Base-by-base conservation (phyloP, 2,888 invertebrate species). In the Laothoe populi region DNA sequence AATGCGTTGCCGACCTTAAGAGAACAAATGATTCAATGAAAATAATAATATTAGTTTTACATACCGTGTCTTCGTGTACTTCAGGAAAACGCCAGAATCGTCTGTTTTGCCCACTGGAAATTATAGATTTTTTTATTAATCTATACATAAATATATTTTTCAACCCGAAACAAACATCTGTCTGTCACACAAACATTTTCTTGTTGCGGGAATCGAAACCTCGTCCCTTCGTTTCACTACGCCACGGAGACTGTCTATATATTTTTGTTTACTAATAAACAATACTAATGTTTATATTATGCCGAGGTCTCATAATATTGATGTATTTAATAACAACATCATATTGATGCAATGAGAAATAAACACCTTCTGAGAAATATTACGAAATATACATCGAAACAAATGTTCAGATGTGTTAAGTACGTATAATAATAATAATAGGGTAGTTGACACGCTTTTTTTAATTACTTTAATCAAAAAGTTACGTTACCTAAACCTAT, bases 41-140 rank as follows among this genome's bases (percentile, higher is more conserved):
- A 8, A 0, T 0, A 38, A 38, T 19, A 44, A 44, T 0, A n/a
- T n/a, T 13, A 2, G 7, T 19, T 19, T 19, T 69, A 93, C 95
- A 94, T 92, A 96, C 95, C 94, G 95, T 75, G 93, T 85, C 73
- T 95, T 94, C 0, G 98, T 97, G 75, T 97, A 97, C 70, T 96
- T 94, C 57, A 98, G 90, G 77, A 95, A 94, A 31, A 98, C 94
- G 8, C 98, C 98, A 0, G 98, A 98, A 79, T 96, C 95, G 83
- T 98, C 98, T 0, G 95, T 96, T 71, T 94, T 94, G 13, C 95
- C 96, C 83, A 95, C 97, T 96, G 91, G 93, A 88, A 72, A 44
- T 7, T 44, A 19, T 19, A 44, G 7, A 16, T 7, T 44, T 4
- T 44, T 7, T 44, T 8, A 44, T 2, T 4, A 42, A 16, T 16